Conservation (phyloP, 2,888 invertebrate species). For the Acanthococcus lagerstroemiae region DNA sequence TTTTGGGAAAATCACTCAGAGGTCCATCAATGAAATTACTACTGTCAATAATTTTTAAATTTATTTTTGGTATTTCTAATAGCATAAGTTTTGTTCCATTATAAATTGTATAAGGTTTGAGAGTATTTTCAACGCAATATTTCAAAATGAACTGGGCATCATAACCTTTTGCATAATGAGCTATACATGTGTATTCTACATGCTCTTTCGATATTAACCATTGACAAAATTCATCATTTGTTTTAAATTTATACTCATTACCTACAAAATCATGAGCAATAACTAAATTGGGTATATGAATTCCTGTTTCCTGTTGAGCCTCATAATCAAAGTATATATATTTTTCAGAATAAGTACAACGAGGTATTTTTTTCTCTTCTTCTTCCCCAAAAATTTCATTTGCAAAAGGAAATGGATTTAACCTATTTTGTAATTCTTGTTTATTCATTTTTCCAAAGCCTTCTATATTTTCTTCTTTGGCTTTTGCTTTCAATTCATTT, state of each 20-base stretch:
- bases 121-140: conserved; percentile 11
- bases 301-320: conserved; percentile 23
- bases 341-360: conserved; percentile 32
- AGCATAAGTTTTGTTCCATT: conserved; percentile 23
- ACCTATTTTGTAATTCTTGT: too few relatives aligned
- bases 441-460: too few relatives aligned
- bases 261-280: conserved; percentile 33
- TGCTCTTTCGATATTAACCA: conserved; percentile 30
- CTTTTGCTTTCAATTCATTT: conserved; percentile 6
- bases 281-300: conserved; percentile 6
- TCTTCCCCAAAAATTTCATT: too few relatives aligned
- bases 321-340: conserved; percentile 32
- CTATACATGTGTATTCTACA: conserved; percentile 32
- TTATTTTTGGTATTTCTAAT: not conserved
- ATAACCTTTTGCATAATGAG: conserved; percentile 13
- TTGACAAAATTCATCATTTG: conserved; percentile 6
- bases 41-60: conserved; percentile 17
- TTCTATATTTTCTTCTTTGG: too few relatives aligned
- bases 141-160: conserved; percentile 15
- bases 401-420: too few relatives aligned
- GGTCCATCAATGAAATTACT: conserved; percentile 33
- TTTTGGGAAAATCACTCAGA: conserved; percentile 34
- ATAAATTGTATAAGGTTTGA: conserved; percentile 20
- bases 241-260: conserved; percentile 29
- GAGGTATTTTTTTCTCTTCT: too few relatives aligned